A percentile compares a stretch with the other conserved stretches of the same genome.
phyloP scores from a whole-genome alignment of 1,140 invertebrate species.

The Cyphomyrmex costatus region DNA sequence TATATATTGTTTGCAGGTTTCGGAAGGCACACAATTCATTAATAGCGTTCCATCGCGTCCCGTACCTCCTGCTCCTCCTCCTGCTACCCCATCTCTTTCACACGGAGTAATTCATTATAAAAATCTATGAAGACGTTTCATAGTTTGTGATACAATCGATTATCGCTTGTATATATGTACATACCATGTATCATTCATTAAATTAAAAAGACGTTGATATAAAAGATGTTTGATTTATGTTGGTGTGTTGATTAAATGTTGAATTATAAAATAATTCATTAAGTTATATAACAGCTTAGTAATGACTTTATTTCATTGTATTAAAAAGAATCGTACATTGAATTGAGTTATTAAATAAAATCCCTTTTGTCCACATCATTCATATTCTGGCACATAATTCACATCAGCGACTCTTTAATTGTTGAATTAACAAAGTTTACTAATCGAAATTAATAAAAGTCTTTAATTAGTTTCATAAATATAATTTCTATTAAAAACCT shows the following conservation, averaged over 20 bases:
- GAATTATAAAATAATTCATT: background rate
- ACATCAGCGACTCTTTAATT: background rate
- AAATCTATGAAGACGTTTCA: slow-evolving; percentile 78
- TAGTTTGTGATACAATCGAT: slow-evolving; percentile 47
- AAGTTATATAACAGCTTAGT: background rate
- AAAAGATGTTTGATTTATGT: slow-evolving; percentile 40
- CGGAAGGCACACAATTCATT: slow-evolving; percentile 79
- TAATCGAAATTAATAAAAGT: background rate
- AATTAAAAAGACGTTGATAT: slow-evolving; percentile 68
- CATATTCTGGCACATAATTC: background rate
- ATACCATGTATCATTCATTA: slow-evolving; percentile 67
- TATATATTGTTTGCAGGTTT: slow-evolving; percentile 71
- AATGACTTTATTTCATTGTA: slow-evolving; percentile 10
- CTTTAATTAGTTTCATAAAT: background rate
- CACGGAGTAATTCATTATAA: slow-evolving; percentile 82
- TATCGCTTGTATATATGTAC: slow-evolving; percentile 75
- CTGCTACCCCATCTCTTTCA: slow-evolving; percentile 53
- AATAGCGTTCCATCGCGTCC: slow-evolving; percentile 77
- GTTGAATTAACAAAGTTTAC: background rate
- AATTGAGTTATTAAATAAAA: background rate
- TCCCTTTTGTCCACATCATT: background rate
- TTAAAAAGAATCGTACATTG: background rate
- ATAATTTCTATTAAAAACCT: slow-evolving; percentile 10
- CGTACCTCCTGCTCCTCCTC: slow-evolving; percentile 69
- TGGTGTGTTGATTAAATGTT: slow-evolving; percentile 1